Evolutionary conservation across 2,797 vertebrate species (phyloP).

Genomic region (Pachyuromys duprasi): DNA sequence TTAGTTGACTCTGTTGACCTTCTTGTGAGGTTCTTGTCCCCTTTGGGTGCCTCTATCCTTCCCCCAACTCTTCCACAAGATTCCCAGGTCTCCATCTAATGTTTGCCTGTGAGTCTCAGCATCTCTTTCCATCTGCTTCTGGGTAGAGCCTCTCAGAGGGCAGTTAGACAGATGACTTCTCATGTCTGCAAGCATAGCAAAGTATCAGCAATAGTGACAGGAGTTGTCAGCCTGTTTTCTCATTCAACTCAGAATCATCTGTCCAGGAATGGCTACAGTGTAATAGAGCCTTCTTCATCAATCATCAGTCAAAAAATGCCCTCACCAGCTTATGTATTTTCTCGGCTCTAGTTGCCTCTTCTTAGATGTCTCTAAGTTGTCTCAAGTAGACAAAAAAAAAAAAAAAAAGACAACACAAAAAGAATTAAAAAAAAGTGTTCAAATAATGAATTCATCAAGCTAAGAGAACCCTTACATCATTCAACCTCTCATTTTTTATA

Average conservation of each 20-base stretch:
- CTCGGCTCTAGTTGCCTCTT: background rate
- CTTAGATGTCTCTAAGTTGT: background rate
- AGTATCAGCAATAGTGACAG: too few relatives aligned
- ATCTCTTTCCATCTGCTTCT: too few relatives aligned
- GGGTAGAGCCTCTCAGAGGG: too few relatives aligned
- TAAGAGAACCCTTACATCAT: slow-evolving; percentile 5
- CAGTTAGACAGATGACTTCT: too few relatives aligned
- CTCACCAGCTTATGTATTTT: background rate
- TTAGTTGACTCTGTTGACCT: too few relatives aligned
- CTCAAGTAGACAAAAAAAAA: background rate
- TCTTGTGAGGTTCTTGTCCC: too few relatives aligned
- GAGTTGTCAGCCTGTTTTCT: background rate
- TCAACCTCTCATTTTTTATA: background rate
- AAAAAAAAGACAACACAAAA: background rate
- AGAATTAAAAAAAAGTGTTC: background rate
- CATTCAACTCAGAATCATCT: background rate
- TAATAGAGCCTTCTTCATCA: background rate
- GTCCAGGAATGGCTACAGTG: background rate
- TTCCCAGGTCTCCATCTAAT: too few relatives aligned
- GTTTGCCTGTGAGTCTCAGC: too few relatives aligned
- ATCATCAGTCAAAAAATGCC: background rate
- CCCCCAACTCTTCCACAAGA: too few relatives aligned
- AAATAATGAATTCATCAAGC: background rate
- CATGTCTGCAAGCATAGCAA: too few relatives aligned
- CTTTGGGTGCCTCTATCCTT: too few relatives aligned